Percentiles rank a stretch among this genome's conserved stretches.
phyloP scores from a whole-genome alignment of 2,888 invertebrate species.

The Pristionchus mayeri region DNA sequence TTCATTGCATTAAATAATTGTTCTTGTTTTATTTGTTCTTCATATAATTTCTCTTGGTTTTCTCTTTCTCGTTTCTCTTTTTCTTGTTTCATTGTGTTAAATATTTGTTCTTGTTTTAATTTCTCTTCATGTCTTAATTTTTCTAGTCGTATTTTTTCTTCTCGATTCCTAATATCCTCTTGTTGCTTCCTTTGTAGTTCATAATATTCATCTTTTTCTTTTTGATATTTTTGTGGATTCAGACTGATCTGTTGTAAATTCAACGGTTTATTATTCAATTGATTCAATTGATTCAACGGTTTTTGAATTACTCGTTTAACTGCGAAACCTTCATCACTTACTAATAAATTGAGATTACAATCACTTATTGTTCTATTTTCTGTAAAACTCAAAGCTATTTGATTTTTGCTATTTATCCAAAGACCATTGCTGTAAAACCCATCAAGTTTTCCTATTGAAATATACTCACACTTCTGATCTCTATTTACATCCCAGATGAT shows the following conservation, averaged over 20 bases:
- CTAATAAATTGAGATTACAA: constrained; percentile 7
- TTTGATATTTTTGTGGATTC: constrained; percentile 48
- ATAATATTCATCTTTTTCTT: constrained; percentile 53
- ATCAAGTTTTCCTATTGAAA: constrained; percentile 60
- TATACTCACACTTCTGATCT: constrained; percentile 59
- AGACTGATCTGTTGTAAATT: constrained; percentile 48
- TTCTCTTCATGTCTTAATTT: constrained; percentile 42
- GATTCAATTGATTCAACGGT: neutral
- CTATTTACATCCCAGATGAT: constrained; percentile 64
- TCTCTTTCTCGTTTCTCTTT: neutral
- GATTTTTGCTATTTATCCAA: constrained; percentile 60
- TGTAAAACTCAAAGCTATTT: constrained; percentile 57
- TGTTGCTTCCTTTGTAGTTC: constrained; percentile 46
- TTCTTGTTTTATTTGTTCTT: constrained; percentile 51
- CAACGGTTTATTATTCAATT: neutral
- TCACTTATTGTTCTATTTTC: constrained; percentile 50
- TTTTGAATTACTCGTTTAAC: constrained; percentile 46
- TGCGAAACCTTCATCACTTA: constrained; percentile 57
- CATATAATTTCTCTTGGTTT: constrained; percentile 27
- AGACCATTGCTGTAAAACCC: constrained; percentile 56
- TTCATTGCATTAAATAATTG: constrained; percentile 48
- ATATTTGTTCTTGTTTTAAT: constrained; percentile 51
- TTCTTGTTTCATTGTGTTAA: neutral
- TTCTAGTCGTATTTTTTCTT: neutral
- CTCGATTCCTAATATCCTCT: neutral